A percentile compares a stretch with the other conserved stretches of the same genome.
phyloP scores from a whole-genome alignment of 1,140 invertebrate genomes.

The Prorops nasuta region DNA sequence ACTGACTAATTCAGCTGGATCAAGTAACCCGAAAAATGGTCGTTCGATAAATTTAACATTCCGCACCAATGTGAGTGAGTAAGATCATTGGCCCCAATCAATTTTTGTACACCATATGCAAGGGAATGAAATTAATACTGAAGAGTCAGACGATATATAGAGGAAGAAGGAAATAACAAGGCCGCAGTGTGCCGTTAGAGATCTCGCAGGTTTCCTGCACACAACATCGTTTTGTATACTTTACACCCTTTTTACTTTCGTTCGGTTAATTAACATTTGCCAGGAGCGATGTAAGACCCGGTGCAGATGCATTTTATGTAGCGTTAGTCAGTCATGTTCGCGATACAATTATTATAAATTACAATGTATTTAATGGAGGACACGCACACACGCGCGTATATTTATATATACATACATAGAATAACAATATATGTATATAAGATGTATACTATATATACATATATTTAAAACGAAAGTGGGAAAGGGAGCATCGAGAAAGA shows the following conservation, averaged over 20 bases:
- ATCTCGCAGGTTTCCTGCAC: not conserved
- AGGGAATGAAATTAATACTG: too few species aligned
- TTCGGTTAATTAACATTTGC: conserved; percentile 25
- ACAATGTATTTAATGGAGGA: conserved; percentile 33
- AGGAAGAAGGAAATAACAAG: conserved; percentile 20
- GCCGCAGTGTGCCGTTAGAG: conserved; percentile 7
- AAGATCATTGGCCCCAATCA: too few species aligned
- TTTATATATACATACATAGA: conserved; percentile 33
- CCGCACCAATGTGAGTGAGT: too few species aligned
- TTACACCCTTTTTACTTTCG: conserved; percentile 11
- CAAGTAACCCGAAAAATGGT: too few species aligned
- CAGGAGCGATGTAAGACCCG: conserved; percentile 32
- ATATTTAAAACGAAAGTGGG: conserved; percentile 12
- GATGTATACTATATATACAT: conserved; percentile 13
- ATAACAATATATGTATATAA: conserved; percentile 27
- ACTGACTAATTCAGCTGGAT: too few species aligned
- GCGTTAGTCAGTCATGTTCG: conserved; percentile 51
- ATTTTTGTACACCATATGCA: too few species aligned
- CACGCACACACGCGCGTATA: too few species aligned
- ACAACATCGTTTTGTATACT: conserved; percentile 15
- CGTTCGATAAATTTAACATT: too few species aligned
- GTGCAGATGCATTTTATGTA: conserved; percentile 49
- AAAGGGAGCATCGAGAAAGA: conserved; percentile 23
- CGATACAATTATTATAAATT: conserved; percentile 46
- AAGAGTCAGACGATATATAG: too few species aligned